These are phyloP conservation scores for Telenomus remus DNA, from an alignment of 1,140 invertebrate species.

Conservation along the genomic window DNA sequence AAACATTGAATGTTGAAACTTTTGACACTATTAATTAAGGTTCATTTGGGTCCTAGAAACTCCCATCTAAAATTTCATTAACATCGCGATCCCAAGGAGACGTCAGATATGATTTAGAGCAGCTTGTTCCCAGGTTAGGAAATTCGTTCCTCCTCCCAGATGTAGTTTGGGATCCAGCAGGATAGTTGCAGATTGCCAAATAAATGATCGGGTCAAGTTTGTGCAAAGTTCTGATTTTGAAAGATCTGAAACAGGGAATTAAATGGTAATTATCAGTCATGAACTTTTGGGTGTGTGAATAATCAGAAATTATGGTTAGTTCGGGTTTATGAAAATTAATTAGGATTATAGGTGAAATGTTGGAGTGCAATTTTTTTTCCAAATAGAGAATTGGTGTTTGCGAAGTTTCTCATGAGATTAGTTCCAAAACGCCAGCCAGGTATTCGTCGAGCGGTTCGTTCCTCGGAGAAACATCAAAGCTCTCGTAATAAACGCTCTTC, in stretches of 20 bases:
- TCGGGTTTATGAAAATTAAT: too few relatives aligned
- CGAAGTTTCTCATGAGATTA: constrained; percentile 37
- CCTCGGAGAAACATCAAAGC: constrained; percentile 53
- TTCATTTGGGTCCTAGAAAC: background rate
- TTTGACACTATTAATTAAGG: too few relatives aligned
- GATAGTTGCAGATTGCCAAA: too few relatives aligned
- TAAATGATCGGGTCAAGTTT: too few relatives aligned
- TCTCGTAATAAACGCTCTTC: constrained; percentile 59
- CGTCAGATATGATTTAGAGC: constrained; percentile 2
- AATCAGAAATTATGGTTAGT: too few relatives aligned
- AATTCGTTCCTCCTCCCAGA: constrained; percentile 1
- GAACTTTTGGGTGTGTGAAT: too few relatives aligned
- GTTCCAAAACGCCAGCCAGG: constrained; percentile 43
- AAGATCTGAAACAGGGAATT: too few relatives aligned
- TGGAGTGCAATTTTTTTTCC: constrained; percentile 27
- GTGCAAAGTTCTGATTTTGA: too few relatives aligned
- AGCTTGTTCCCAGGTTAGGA: background rate
- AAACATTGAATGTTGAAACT: too few relatives aligned
- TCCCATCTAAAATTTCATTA: constrained; percentile 1
- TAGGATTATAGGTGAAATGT: constrained; percentile 6
- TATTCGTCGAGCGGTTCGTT: constrained; percentile 44
- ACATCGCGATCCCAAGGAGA: background rate
- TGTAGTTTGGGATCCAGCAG: background rate
- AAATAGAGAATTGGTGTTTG: constrained; percentile 20
- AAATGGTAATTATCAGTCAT: too few relatives aligned